These are phyloP conservation scores for Gasterosteus nipponicus DNA, from an alignment of 2,113 vertebrate species.

Conservation along the genomic window DNA sequence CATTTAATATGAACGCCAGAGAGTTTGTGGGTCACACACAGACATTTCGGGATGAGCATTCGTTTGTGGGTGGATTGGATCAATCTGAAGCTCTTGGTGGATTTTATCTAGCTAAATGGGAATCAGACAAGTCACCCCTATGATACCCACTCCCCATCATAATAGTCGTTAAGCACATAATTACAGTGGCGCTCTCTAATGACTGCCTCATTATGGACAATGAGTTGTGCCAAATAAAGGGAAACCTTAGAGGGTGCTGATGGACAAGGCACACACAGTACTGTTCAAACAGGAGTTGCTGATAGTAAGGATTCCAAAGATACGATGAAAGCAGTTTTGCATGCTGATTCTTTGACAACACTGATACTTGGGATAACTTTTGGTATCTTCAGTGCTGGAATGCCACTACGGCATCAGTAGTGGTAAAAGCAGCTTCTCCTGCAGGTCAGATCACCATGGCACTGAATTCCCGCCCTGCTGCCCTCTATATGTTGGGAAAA, in stretches of 20 bases:
- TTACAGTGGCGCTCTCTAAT: conserved; percentile 71
- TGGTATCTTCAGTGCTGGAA: conserved; percentile 3
- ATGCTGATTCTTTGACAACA: background rate
- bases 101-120: conserved; percentile 58
- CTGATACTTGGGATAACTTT: background rate
- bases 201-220: conserved; percentile 75
- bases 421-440: conserved; percentile 2
- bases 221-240: conserved; percentile 64
- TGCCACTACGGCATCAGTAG: background rate
- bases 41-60: background rate
- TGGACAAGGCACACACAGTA: conserved; percentile 41
- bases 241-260: conserved; percentile 54
- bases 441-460: conserved; percentile 25
- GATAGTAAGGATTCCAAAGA: conserved; percentile 31
- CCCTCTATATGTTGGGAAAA: background rate
- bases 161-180: conserved; percentile 68
- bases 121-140: conserved; percentile 47
- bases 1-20: background rate
- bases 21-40: background rate
- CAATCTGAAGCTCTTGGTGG: conserved; percentile 28
- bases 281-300: conserved; percentile 53
- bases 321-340: background rate
- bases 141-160: conserved; percentile 37
- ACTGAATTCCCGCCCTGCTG: conserved; percentile 38
- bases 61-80: conserved; percentile 19